Percentiles rank a stretch among this genome's conserved stretches.
Evolutionary conservation across 2,113 vertebrate species (phyloP).

Genomic region (Megalops atlanticus): DNA sequence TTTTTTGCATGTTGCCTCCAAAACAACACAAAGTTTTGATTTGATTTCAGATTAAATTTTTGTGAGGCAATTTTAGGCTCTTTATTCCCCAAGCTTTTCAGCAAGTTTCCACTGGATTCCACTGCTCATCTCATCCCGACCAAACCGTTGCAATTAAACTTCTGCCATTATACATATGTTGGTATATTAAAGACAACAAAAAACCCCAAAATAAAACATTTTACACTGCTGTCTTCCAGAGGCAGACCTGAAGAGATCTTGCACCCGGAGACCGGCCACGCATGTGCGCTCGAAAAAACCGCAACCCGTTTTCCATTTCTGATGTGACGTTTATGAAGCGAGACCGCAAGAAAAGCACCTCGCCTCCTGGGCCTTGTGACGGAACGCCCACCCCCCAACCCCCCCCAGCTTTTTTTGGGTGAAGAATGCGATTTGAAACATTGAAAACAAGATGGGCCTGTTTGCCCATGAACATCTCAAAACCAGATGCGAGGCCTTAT

Average conservation of each 20-base stretch:
- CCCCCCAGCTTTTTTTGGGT: too few species aligned
- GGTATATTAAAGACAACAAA: neutral
- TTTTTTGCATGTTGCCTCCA: too few species aligned
- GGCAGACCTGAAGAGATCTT: neutral
- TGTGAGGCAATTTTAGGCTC: neutral
- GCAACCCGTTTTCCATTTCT: neutral
- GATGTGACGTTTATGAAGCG: conserved; percentile 67
- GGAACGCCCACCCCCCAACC: conserved; percentile 5
- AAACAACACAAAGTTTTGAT: neutral
- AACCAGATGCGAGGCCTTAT: conserved; percentile 61
- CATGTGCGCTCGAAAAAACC: neutral
- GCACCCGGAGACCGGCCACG: neutral
- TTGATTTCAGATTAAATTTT: neutral
- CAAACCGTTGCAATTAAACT: neutral
- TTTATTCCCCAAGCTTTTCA: neutral
- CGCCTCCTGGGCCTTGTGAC: conserved; percentile 37
- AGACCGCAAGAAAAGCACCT: conserved; percentile 63
- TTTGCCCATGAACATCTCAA: conserved; percentile 55
- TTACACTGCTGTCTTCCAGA: neutral
- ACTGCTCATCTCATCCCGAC: neutral
- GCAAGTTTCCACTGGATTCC: neutral
- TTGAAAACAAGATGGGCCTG: conserved; percentile 43
- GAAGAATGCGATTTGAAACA: conserved; percentile 32
- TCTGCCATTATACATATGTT: neutral
- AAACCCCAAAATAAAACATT: too few species aligned